phyloP scores from a whole-genome alignment of 2,113 vertebrate species.

The Cyrtonyx montezumae region DNA sequence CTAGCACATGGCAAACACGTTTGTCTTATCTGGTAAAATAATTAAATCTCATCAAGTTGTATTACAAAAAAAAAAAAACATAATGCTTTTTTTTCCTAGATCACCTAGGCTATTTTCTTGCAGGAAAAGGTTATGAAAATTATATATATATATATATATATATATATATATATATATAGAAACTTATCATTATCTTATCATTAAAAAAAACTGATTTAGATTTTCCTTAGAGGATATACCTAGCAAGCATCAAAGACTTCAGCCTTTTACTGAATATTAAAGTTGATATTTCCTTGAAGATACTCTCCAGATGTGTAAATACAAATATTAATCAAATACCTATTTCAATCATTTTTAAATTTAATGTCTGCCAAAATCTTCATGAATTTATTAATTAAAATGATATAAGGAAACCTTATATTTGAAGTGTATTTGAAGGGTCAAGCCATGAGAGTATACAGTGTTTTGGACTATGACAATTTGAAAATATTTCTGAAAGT shows the following conservation, averaged over 20 bases:
- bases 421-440: not conserved
- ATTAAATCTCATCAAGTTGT: not conserved
- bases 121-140: not conserved
- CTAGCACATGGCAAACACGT: not conserved
- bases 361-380: not conserved
- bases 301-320: not conserved
- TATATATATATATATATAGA: not conserved
- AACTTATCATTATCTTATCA: not conserved
- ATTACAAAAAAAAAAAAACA: not conserved
- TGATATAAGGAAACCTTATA: not conserved
- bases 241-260: not conserved
- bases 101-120: not conserved
- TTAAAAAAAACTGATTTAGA: not conserved
- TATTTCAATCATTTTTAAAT: not conserved
- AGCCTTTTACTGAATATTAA: not conserved
- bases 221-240: not conserved
- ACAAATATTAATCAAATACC: not conserved
- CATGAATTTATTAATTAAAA: not conserved
- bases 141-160: not conserved
- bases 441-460: not conserved
- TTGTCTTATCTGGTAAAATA: slow-evolving; percentile 20
- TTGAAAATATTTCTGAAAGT: not conserved
- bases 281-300: not conserved
- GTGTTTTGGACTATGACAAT: not conserved
- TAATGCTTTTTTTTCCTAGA: not conserved